Percentiles rank a stretch among this genome's conserved stretches.
These are phyloP conservation scores for Pseudopleuronectes americanus DNA, from an alignment of 2,797 vertebrate genomes.

Conservation along the genomic window DNA sequence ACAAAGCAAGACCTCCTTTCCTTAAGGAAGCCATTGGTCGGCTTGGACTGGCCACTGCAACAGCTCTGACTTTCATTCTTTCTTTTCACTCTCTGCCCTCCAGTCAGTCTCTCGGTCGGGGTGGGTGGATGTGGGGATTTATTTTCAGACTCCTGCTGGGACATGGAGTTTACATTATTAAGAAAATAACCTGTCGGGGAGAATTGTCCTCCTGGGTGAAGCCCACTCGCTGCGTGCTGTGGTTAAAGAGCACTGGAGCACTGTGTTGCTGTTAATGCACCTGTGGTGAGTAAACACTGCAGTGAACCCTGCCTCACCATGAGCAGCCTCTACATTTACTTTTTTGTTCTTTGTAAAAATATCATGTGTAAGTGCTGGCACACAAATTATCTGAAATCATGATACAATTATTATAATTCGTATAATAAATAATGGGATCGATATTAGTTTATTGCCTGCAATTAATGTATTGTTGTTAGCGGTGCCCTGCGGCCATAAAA, in stretches of 20 bases:
- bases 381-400: too few species aligned
- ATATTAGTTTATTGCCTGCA: too few species aligned
- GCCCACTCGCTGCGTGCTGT: slow-evolving; percentile 11
- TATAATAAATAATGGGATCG: too few species aligned
- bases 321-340: not conserved
- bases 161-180: slow-evolving; percentile 46
- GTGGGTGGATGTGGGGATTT: slow-evolving; percentile 13
- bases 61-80: slow-evolving; percentile 35
- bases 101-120: slow-evolving; percentile 37
- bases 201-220: slow-evolving; percentile 6
- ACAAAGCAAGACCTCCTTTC: slow-evolving; percentile 6
- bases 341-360: too few species aligned
- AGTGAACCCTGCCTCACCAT: not conserved
- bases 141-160: slow-evolving; percentile 32
- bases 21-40: not conserved
- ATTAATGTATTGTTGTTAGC: too few species aligned
- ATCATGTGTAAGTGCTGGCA: too few species aligned
- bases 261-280: slow-evolving; percentile 11
- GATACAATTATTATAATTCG: too few species aligned
- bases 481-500: too few species aligned
- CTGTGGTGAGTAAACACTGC: slow-evolving; percentile 1
- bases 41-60: slow-evolving; percentile 18
- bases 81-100: slow-evolving; percentile 19
- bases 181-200: slow-evolving; percentile 38
- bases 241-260: slow-evolving; percentile 13